These are phyloP conservation scores for Diorhabda elongata DNA, from an alignment of 1,140 invertebrate species.

Conservation along the genomic window DNA sequence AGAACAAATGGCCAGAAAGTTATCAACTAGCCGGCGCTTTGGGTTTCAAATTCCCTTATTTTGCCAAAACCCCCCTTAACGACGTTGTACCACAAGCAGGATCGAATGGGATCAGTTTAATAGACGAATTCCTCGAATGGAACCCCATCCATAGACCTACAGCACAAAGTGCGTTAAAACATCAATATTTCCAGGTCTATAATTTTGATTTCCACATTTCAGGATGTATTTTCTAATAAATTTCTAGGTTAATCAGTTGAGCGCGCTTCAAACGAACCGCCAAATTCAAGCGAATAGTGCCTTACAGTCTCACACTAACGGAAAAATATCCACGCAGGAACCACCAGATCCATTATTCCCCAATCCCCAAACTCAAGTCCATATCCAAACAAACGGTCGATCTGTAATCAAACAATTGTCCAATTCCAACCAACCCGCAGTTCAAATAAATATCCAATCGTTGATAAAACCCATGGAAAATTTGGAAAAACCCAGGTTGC, in stretches of 20 bases:
- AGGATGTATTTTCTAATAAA: no score
- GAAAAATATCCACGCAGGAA: slow-evolving; percentile 6
- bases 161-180: slow-evolving; percentile 80
- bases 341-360: background rate
- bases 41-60: slow-evolving; percentile 95
- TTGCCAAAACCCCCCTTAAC: slow-evolving; percentile 71
- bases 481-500: slow-evolving; percentile 32
- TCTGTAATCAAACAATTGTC: slow-evolving; percentile 18
- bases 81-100: slow-evolving; percentile 82
- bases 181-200: slow-evolving; percentile 74
- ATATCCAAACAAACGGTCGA: slow-evolving; percentile 23
- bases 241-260: slow-evolving; percentile 41
- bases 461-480: slow-evolving; percentile 41
- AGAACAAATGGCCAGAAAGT: slow-evolving; percentile 94
- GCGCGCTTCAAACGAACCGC: slow-evolving; percentile 20
- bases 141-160: slow-evolving; percentile 91
- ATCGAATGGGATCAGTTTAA: slow-evolving; percentile 75
- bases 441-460: slow-evolving; percentile 43
- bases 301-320: slow-evolving; percentile 12
- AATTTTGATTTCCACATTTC: background rate
- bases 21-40: slow-evolving; percentile 87
- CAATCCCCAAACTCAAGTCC: slow-evolving; percentile 11
- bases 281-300: slow-evolving; percentile 16
- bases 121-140: slow-evolving; percentile 86
- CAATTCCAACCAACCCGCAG: slow-evolving; percentile 22